Base-by-base conservation (phyloP, 2,797 vertebrate genomes). In the Eulemur mongoz region DNA sequence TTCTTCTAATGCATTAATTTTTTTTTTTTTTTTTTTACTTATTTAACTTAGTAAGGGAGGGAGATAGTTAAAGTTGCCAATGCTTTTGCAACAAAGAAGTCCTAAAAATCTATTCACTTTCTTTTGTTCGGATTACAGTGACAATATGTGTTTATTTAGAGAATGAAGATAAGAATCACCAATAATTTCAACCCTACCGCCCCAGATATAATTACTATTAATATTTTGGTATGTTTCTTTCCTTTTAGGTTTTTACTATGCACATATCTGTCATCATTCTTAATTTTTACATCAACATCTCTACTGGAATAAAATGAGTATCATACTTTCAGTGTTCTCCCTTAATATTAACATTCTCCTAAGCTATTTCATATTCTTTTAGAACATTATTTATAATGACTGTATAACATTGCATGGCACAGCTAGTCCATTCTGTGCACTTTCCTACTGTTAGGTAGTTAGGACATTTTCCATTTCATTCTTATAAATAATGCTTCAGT, bases 151-250 rank as follows among this genome's bases (percentile, higher is more conserved):
- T 91, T 95, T 45, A 63, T 75, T 89, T 93, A 57, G 27, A 92
- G 72, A 96, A 92, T 89, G 38, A 91, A 95, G 83, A 27, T 57
- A 80, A 70, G 65, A n/a, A 67, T 89, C 25, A 73, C n/a, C 23
- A 65, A 7, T 23, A 43, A 81, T 88, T 88, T 97, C 25, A 67
- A 17, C 18, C 6, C 15, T 10, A 30, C 27, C 18, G 15, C 27
- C 4, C 0, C 38, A 81, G 45, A 38, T 83, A 72, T 70, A 84
- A 80, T 91, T 57, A 38, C 11, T 70, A 17, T 61, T 75, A 52
- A 30, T 65, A 30, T 48, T 82, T 88, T 88, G 40, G 27, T 35
- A 35, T 35, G 40, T 81, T 94, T 79, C n/a, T 32, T 59, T 84
- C 5, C 27, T 52, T 84, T 7, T 1, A 45, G 45, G 14, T 5